Evolutionary conservation across 2,888 invertebrate genomes (phyloP), one percentile per base, ranked within the genome.

Genomic region (Cryptus armator): DNA sequence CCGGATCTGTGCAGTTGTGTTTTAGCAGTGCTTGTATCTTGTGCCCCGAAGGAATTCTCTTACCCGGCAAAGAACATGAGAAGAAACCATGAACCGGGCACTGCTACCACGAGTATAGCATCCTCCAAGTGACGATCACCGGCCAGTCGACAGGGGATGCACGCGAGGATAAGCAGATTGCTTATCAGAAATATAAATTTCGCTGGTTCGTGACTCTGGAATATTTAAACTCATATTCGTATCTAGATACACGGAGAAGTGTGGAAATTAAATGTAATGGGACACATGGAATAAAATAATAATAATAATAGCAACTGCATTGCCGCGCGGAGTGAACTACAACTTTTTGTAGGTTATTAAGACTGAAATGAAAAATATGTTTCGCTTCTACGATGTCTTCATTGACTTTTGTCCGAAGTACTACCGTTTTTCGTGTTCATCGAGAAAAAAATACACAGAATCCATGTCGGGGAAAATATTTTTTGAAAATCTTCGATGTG

Each of bases 1-100:
- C 64, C 66, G 76, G 51, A 32, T n/a, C n/a, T 10, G 32, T 66
- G 24, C n/a, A 51, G n/a, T 32, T 75, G 32, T n/a, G 37, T 16
- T 51, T 51, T 2, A 43, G 48, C 48, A 43, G 48, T 64, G 51
- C 51, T 66, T 76, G 37, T 66, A 32, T 66, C 6, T 12, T 43
- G 37, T 56, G 43, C 29, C 81, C 29, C 75, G 44, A 43, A 75
- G 70, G 64, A 71, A 71, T 81, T 62, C 62, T 85, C 93, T 94
- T 95, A 99, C 99, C 99, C 99, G 56, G 99, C 99, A 94, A 99
- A 99, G 94, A 99, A 99, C 97, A 99, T 98, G 29, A 99, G 96
- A 62, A 99, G 96, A 93, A 99, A 98, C 99, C 99, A 99, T 48
- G 98, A 98, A 4, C 99, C 98, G 0, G 99, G 99, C 29, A 99